phyloP scores from a whole-genome alignment of 2,113 vertebrate genomes.

The Eolophus roseicapilla region DNA sequence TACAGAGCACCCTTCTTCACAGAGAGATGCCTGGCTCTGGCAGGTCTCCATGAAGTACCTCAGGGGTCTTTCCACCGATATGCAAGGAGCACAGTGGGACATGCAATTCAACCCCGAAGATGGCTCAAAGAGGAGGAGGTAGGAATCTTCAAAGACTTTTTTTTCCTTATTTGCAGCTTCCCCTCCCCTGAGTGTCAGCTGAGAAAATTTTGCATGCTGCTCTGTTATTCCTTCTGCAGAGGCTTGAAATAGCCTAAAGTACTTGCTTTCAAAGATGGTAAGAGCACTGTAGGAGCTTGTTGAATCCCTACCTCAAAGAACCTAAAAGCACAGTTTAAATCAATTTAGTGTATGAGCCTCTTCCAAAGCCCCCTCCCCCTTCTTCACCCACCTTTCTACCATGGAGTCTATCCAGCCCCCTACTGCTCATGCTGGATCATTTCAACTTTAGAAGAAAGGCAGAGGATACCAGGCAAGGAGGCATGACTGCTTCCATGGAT shows the following conservation, averaged over 20 bases:
- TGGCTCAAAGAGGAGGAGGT: background rate
- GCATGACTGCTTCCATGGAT: background rate
- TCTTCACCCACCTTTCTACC: background rate
- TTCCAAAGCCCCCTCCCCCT: background rate
- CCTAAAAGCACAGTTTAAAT: conserved; percentile 20
- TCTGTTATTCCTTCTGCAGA: background rate
- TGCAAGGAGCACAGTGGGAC: background rate
- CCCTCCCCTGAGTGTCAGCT: background rate
- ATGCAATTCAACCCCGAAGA: background rate
- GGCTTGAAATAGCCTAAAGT: conserved; percentile 11
- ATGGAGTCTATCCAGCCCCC: background rate
- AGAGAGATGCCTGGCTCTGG: background rate
- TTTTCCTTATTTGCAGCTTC: background rate
- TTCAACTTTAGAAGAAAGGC: background rate
- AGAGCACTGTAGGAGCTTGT: background rate
- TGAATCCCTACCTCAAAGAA: background rate
- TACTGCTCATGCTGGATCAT: background rate
- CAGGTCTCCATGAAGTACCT: background rate
- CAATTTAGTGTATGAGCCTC: background rate
- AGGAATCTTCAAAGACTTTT: background rate
- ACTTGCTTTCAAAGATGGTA: background rate
- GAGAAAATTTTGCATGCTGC: conserved; percentile 3
- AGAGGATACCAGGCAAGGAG: background rate
- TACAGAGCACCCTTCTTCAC: background rate
- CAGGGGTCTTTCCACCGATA: background rate